A percentile compares a stretch with the other conserved stretches of the same genome.
Evolutionary conservation across 1,140 invertebrate species (phyloP).

Genomic region (Aphelinus certus): DNA sequence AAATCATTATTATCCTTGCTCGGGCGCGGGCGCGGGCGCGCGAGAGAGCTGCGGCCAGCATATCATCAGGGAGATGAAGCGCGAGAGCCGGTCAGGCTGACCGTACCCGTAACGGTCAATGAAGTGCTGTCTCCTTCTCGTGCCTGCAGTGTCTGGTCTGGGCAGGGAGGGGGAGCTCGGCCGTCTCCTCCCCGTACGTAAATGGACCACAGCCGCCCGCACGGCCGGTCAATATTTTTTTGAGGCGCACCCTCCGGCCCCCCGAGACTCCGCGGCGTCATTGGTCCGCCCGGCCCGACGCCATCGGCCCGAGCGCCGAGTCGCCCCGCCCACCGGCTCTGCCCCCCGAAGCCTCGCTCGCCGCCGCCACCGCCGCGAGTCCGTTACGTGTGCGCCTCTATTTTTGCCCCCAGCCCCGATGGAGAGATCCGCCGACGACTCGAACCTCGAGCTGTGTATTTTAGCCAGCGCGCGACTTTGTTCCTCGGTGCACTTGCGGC

Average conservation of each 20-base stretch:
- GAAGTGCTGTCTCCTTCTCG: constrained; percentile 4
- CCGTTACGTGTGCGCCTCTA: background rate
- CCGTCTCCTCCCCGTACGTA: constrained; percentile 44
- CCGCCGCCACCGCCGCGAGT: background rate
- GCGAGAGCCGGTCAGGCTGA: background rate
- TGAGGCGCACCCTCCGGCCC: constrained; percentile 28
- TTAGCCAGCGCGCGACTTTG: too few species aligned
- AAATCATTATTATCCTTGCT: constrained; percentile 19
- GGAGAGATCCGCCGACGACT: too few species aligned
- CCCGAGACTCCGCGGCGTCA: too few species aligned
- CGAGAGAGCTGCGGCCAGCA: background rate
- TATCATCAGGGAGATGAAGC: background rate
- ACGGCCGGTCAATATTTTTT: constrained; percentile 66
- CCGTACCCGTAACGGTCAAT: constrained; percentile 28
- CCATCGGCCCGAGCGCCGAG: constrained; percentile 9
- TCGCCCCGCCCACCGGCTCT: constrained; percentile 21
- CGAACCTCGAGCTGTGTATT: too few species aligned
- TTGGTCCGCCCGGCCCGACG: constrained; percentile 1
- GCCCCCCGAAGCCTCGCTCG: background rate
- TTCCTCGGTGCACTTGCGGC: too few species aligned
- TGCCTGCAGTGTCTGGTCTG: background rate
- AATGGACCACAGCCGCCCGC: constrained; percentile 57
- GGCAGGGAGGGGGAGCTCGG: constrained; percentile 41
- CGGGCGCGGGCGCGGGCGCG: background rate
- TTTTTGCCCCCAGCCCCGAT: background rate